phyloP scores from a whole-genome alignment of 2,888 invertebrate genomes.

The Frankliniella intonsa region DNA sequence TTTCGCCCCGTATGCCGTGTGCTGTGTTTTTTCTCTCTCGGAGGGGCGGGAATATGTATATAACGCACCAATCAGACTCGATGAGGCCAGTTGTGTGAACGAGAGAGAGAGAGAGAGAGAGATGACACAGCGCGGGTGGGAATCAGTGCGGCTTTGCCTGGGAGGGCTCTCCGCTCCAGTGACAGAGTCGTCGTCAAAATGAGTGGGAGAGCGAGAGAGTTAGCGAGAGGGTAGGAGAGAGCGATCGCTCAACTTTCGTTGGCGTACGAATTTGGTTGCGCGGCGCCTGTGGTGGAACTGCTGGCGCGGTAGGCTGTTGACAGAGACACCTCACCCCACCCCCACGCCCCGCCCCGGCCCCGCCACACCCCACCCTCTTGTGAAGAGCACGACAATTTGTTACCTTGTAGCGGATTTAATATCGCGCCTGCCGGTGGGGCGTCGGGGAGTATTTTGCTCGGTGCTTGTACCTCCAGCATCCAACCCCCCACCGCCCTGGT shows the following conservation, averaged over 20 bases:
- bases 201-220: neutral
- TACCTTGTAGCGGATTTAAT: conserved; percentile 6
- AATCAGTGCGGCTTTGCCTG: no score
- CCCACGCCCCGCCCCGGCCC: neutral
- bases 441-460: neutral
- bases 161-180: no score
- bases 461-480: no score
- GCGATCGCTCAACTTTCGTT: neutral
- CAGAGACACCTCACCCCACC: no score
- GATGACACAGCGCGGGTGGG: neutral
- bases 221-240: neutral
- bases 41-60: no score
- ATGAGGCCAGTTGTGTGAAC: no score
- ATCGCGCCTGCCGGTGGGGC: neutral
- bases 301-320: no score
- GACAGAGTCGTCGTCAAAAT: neutral
- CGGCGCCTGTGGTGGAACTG: no score
- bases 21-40: no score
- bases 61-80: no score
- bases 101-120: neutral
- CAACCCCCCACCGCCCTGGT: neutral
- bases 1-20: no score
- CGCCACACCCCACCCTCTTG: neutral
- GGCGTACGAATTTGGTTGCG: neutral
- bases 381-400: neutral